Percentiles rank a stretch among this genome's conserved stretches.
These are phyloP conservation scores for Lethocerus indicus DNA, from an alignment of 1,140 invertebrate species.

Conservation along the genomic window DNA sequence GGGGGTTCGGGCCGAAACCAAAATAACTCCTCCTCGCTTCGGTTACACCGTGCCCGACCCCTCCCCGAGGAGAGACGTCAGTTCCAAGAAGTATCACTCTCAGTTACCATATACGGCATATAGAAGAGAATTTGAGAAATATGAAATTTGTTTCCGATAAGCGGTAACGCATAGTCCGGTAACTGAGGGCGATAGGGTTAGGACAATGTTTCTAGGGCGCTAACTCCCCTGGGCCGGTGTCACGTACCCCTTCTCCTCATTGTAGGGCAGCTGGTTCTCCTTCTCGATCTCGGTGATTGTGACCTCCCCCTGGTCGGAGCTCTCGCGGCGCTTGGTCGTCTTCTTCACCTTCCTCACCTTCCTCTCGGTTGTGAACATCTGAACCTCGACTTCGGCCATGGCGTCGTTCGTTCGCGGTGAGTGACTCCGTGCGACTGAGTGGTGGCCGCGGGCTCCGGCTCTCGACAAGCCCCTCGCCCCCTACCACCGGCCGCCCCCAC, in stretches of 20 bases:
- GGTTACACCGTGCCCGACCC: no score
- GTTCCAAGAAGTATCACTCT: no score
- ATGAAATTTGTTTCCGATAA: no score
- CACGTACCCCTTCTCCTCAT: slow-evolving; percentile 39
- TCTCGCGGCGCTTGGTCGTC: slow-evolving; percentile 56
- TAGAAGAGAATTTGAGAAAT: no score
- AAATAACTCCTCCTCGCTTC: no score
- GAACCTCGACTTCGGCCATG: slow-evolving; percentile 75
- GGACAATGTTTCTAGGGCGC: no score
- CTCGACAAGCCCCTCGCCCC: slow-evolving; percentile 18
- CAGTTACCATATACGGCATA: no score
- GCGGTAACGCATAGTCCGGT: no score
- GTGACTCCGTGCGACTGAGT: slow-evolving; percentile 4
- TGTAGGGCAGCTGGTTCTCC: slow-evolving; percentile 33
- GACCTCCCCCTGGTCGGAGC: slow-evolving; percentile 48
- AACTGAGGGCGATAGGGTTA: no score
- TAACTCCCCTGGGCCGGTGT: no score
- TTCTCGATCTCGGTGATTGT: slow-evolving; percentile 58
- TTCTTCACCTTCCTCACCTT: slow-evolving; percentile 82
- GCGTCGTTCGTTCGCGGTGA: slow-evolving; percentile 6
- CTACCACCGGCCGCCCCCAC: slow-evolving; percentile 9
- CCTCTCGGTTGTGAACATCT: slow-evolving; percentile 64
- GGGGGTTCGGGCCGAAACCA: no score
- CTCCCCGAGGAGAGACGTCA: no score
- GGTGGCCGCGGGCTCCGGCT: slow-evolving; percentile 10